These are phyloP conservation scores for Lasiommata megera DNA, from an alignment of 2,888 invertebrate species.

Conservation along the genomic window DNA sequence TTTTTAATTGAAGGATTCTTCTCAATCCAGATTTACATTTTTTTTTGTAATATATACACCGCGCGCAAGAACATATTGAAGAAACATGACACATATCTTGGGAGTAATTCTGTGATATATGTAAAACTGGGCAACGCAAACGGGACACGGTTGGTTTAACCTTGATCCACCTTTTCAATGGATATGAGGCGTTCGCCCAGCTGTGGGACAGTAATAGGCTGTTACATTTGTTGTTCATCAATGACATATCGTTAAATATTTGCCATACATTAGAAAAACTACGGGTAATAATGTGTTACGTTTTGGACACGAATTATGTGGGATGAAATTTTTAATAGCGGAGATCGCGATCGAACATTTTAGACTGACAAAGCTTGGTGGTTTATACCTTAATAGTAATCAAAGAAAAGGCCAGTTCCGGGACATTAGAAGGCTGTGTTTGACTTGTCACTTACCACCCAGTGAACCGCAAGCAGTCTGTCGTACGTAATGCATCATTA, in stretches of 20 bases:
- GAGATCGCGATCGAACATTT: too few relatives aligned
- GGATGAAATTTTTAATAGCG: too few relatives aligned
- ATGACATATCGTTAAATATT: neutral
- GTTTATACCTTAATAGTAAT: too few relatives aligned
- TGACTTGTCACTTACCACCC: too few relatives aligned
- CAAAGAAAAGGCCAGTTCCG: too few relatives aligned
- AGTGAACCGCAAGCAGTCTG: too few relatives aligned
- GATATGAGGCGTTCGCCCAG: neutral
- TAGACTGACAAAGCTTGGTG: too few relatives aligned
- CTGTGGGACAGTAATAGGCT: neutral
- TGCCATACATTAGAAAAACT: neutral
- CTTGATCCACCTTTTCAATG: neutral
- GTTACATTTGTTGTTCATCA: neutral
- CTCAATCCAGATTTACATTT: too few relatives aligned
- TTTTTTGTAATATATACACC: neutral
- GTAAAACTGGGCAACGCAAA: neutral
- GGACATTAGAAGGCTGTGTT: too few relatives aligned
- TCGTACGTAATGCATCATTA: neutral
- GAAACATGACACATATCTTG: constrained; percentile 1
- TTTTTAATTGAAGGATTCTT: too few relatives aligned
- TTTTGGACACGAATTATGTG: too few relatives aligned
- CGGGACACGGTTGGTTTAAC: neutral
- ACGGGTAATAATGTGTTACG: neutral
- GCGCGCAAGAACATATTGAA: neutral
- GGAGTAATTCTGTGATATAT: neutral